phyloP scores from a whole-genome alignment of 2,797 vertebrate species.

The Pagetopsis macropterus region DNA sequence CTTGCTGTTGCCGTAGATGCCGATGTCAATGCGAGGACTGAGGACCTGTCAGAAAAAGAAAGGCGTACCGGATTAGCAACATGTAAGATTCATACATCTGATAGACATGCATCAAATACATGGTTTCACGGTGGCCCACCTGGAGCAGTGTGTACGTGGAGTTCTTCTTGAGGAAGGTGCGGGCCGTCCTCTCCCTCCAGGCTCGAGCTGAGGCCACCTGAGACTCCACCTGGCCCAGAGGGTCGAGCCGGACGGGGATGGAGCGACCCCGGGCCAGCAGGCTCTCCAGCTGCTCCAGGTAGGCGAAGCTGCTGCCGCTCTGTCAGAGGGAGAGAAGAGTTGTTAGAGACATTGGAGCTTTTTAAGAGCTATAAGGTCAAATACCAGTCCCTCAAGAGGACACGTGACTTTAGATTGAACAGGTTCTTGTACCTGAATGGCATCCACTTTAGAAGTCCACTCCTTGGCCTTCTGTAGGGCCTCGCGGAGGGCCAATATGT shows the following conservation, averaged over 20 bases:
- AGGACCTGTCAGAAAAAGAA: slow-evolving; percentile 84
- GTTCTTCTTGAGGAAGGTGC: slow-evolving; percentile 98
- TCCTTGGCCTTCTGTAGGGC: slow-evolving; percentile 96
- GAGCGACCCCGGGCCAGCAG: slow-evolving; percentile 92
- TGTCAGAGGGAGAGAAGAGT: slow-evolving; percentile 57
- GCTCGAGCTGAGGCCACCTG: slow-evolving; percentile 94
- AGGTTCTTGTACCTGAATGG: slow-evolving; percentile 89
- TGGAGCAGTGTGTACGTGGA: slow-evolving; percentile 94
- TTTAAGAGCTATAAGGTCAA: not conserved
- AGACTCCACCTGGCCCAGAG: slow-evolving; percentile 93
- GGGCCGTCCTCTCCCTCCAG: slow-evolving; percentile 95
- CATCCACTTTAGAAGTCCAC: slow-evolving; percentile 95
- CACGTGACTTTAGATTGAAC: not conserved
- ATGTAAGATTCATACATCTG: not conserved
- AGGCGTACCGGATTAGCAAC: no score
- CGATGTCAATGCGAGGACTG: slow-evolving; percentile 94
- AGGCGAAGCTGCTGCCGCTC: slow-evolving; percentile 92
- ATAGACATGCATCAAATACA: not conserved
- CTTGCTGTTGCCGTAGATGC: slow-evolving; percentile 94
- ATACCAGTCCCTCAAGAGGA: not conserved
- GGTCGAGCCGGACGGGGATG: slow-evolving; percentile 93
- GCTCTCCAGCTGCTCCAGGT: slow-evolving; percentile 95
- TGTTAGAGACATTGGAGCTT: not conserved
- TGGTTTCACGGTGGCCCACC: slow-evolving; percentile 75
- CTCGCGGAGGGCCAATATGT: slow-evolving; percentile 93